A percentile compares a stretch with the other conserved stretches of the same genome.
Evolutionary conservation across 1,140 invertebrate species (phyloP).

Genomic region (Ditylenchus dipsaci): DNA sequence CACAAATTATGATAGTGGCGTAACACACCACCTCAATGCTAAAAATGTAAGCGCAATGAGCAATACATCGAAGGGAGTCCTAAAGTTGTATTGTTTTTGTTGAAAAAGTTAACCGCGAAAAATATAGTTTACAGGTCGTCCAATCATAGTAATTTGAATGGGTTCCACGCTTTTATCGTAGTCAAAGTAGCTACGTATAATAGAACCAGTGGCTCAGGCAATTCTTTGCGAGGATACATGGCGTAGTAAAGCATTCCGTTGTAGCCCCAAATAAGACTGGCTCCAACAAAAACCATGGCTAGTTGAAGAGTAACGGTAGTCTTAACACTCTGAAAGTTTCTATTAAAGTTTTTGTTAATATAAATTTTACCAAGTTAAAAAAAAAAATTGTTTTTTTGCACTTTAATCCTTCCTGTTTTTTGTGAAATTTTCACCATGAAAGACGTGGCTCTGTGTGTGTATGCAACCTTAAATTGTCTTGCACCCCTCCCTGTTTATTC

Average conservation of each 20-base stretch:
- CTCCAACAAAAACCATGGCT: neutral
- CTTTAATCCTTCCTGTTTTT: neutral
- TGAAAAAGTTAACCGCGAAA: neutral
- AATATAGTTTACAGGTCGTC: neutral
- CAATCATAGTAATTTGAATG: conserved; percentile 7
- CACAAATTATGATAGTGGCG: conserved; percentile 1
- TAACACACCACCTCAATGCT: neutral
- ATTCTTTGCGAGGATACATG: neutral
- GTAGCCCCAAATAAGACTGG: neutral
- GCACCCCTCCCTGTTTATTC: neutral
- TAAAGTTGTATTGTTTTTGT: neutral
- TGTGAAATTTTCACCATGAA: neutral
- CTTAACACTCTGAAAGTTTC: neutral
- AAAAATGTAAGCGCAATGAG: conserved; percentile 2
- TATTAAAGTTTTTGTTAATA: neutral
- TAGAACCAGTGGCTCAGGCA: neutral
- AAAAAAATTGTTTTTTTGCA: neutral
- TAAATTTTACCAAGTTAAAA: no score
- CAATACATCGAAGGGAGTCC: neutral
- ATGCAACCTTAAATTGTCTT: neutral
- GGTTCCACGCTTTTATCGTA: conserved; percentile 1
- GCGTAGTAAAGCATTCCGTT: conserved; percentile 8
- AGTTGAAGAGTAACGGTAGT: neutral
- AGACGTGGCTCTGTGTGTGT: neutral
- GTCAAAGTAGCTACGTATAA: neutral